A percentile compares a stretch with the other conserved stretches of the same genome.
These are phyloP conservation scores for Hylaea fasciaria DNA, from an alignment of 2,888 invertebrate species.

Conservation along the genomic window DNA sequence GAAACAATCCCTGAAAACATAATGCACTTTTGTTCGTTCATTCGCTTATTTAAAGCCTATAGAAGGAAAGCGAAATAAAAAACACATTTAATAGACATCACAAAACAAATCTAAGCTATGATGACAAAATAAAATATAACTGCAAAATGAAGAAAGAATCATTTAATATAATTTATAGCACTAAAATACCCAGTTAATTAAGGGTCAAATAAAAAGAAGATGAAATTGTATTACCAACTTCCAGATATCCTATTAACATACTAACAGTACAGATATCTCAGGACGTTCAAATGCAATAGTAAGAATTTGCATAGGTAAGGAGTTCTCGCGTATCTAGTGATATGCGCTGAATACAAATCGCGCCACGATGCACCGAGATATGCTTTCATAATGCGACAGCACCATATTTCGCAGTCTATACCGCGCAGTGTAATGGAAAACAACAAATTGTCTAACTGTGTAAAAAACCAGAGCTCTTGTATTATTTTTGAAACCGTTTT, in stretches of 20 bases:
- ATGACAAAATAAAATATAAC: too few species aligned
- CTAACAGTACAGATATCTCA: slow-evolving; percentile 58
- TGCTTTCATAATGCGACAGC: slow-evolving; percentile 60
- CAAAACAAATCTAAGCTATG: too few species aligned
- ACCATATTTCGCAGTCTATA: slow-evolving; percentile 48
- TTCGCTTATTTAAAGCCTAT: too few species aligned
- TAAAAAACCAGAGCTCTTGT: too few species aligned
- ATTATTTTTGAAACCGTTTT: too few species aligned
- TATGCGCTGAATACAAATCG: slow-evolving; percentile 72
- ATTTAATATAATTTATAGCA: too few species aligned
- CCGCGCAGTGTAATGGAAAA: slow-evolving; percentile 17
- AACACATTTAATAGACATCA: too few species aligned
- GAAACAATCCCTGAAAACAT: too few species aligned
- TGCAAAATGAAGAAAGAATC: too few species aligned
- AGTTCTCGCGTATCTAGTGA: slow-evolving; percentile 57
- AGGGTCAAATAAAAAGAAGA: slow-evolving; percentile 17
- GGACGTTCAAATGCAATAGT: slow-evolving; percentile 66
- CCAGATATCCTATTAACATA: slow-evolving; percentile 44
- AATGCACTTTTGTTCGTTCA: too few species aligned
- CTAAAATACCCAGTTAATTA: neutral
- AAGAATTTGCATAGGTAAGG: slow-evolving; percentile 71
- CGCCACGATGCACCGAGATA: slow-evolving; percentile 49
- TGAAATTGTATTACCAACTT: slow-evolving; percentile 5
- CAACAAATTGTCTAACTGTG: slow-evolving; percentile 9
- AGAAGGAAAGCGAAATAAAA: too few species aligned